Base-by-base conservation (phyloP, 2,797 vertebrate species). In the Siniperca scherzeri region DNA sequence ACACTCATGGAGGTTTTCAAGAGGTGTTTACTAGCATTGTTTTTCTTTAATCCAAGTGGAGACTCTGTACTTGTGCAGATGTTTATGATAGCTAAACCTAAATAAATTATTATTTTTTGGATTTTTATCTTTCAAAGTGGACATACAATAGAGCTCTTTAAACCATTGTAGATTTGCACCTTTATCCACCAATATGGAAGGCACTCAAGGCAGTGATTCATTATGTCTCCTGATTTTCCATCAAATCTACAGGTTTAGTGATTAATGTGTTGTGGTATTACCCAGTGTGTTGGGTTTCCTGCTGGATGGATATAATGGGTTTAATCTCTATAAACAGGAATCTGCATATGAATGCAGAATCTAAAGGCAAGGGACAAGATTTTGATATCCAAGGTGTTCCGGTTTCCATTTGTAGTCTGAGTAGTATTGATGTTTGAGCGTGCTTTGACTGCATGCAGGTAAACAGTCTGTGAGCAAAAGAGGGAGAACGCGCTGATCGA, bases 91-190 rank as follows among this genome's bases (percentile, higher is more conserved):
- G 55, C 19, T 67, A n/a, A 17, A 65, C 0, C 21, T n/a, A 7
- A 27, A 2, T n/a, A 7, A 27, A 2, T 19, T 0, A 40, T 25
- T 16, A 1, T 19, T 27, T 25, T 30, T 57, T 0, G 2, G 7
- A 38, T 21, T 53, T 52, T 36, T 13, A 12, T 27, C n/a, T 62
- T 6, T 74, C 10, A 52, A 27, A 27, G 30, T 27, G 3, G 5
- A 66, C 40, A n/a, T 17, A 40, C 42, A 53, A 16, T 44, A 4
- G 3, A 59, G 14, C 11, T 76, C 21, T 60, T 57, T 40, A 30
- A n/a, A 27, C 16, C 44, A 36, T 21, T 68, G 7, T 40, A 77
- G 4, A 52, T 30, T 5, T n/a, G 46, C 12, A 40, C 22, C 11
- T 50, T 10, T 40, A 16, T 68, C 30, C 40, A 46, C 21, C 17